Conservation (phyloP, 2,113 vertebrate species). For the Poecile atricapillus region DNA sequence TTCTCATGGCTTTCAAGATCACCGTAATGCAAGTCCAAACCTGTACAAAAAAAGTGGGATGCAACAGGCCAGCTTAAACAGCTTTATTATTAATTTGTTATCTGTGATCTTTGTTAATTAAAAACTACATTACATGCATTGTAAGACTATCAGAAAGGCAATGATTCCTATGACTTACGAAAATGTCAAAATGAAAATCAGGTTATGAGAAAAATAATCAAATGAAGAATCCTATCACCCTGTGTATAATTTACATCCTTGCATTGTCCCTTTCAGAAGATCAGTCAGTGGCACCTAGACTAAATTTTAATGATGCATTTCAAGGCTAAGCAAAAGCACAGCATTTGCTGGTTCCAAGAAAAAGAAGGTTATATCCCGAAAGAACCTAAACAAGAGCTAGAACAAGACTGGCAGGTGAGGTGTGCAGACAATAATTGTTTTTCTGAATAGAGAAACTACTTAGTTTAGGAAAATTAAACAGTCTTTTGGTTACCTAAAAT, state of each 20-base stretch:
- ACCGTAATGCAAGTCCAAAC: background rate
- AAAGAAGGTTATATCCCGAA: background rate
- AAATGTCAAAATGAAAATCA: background rate
- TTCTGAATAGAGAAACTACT: background rate
- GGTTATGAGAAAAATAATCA: background rate
- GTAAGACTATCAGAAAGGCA: background rate
- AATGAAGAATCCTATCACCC: accelerated
- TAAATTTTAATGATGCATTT: background rate
- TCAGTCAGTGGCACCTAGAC: background rate
- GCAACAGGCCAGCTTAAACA: background rate
- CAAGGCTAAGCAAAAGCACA: background rate
- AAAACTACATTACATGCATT: accelerated
- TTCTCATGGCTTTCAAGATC: background rate
- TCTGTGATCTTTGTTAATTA: background rate
- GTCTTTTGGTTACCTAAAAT: background rate
- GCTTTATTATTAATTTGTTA: background rate
- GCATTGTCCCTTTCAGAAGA: background rate
- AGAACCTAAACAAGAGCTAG: background rate
- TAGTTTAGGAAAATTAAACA: background rate
- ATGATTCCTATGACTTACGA: background rate
- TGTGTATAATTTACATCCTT: background rate
- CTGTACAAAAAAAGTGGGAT: background rate
- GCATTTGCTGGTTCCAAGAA: background rate
- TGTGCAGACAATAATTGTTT: background rate
- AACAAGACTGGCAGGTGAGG: background rate